A percentile compares a stretch with the other conserved stretches of the same genome.
These are phyloP conservation scores for Drosophila novamexicana DNA, from an alignment of 1,140 invertebrate species.

Conservation along the genomic window DNA sequence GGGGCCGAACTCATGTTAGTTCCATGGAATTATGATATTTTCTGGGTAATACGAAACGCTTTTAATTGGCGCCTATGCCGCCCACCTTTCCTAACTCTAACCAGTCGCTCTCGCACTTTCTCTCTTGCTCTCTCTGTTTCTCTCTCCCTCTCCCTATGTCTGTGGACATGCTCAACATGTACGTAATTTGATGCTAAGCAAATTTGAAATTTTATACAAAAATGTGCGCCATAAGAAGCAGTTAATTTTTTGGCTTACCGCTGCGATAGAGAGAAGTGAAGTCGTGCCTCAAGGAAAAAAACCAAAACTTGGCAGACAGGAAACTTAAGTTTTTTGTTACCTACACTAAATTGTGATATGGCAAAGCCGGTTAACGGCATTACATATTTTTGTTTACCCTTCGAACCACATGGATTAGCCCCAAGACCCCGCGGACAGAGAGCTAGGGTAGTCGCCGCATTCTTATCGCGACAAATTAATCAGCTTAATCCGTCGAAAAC, in stretches of 20 bases:
- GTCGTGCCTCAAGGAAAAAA: slow-evolving; percentile 19
- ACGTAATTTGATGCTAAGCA: slow-evolving; percentile 74
- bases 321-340: slow-evolving; percentile 81
- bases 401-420: slow-evolving; percentile 73
- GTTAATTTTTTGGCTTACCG: slow-evolving; percentile 55
- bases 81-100: slow-evolving; percentile 45
- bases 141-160: neutral
- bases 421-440: slow-evolving; percentile 4
- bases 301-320: slow-evolving; percentile 74
- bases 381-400: slow-evolving; percentile 80
- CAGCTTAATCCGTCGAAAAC: slow-evolving; percentile 82
- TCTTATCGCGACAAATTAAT: slow-evolving; percentile 80
- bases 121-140: neutral
- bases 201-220: slow-evolving; percentile 82
- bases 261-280: slow-evolving; percentile 23
- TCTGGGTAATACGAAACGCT: slow-evolving; percentile 74
- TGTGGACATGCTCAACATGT: slow-evolving; percentile 55
- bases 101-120: slow-evolving; percentile 16
- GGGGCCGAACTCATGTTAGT: slow-evolving; percentile 65
- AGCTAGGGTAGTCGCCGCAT: slow-evolving; percentile 57
- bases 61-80: slow-evolving; percentile 79
- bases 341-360: slow-evolving; percentile 65
- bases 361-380: slow-evolving; percentile 64
- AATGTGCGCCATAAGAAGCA: slow-evolving; percentile 54
- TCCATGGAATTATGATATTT: slow-evolving; percentile 82